These are phyloP conservation scores for Oreocharis arfaki DNA, from an alignment of 2,113 vertebrate species.

Conservation along the genomic window DNA sequence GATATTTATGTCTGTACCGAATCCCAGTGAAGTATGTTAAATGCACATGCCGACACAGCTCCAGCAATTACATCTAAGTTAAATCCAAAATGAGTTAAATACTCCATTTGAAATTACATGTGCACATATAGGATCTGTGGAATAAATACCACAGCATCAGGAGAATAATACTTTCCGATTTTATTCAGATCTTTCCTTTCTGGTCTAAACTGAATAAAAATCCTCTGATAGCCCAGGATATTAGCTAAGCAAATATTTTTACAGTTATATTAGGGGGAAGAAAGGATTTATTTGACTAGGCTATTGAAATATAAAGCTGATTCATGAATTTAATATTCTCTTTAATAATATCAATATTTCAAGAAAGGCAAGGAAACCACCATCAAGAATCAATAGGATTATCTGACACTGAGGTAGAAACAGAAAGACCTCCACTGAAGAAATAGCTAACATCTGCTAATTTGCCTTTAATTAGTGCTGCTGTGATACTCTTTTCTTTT, in stretches of 20 bases:
- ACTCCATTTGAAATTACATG: not conserved
- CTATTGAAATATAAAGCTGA: not conserved
- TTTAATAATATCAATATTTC: not conserved
- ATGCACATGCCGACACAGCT: not conserved
- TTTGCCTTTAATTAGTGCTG: not conserved
- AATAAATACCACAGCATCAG: not conserved
- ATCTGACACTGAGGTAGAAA: not conserved
- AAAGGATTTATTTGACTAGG: not conserved
- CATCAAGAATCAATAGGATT: not conserved
- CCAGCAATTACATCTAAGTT: not conserved
- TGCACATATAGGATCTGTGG: not conserved
- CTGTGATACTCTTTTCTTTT: not conserved
- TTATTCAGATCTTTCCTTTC: not conserved
- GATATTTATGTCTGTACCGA: not conserved
- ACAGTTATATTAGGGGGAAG: not conserved
- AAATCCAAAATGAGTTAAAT: not conserved
- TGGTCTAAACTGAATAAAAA: not conserved
- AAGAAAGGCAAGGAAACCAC: not conserved
- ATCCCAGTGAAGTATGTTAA: not conserved
- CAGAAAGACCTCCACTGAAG: not conserved
- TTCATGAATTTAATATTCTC: not conserved
- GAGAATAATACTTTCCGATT: not conserved
- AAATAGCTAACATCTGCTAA: not conserved
- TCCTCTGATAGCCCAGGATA: not conserved
- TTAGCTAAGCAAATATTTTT: not conserved